A percentile compares a stretch with the other conserved stretches of the same genome.
Evolutionary conservation across 1,140 invertebrate species (phyloP).

Genomic region (Hirudo medicinalis): DNA sequence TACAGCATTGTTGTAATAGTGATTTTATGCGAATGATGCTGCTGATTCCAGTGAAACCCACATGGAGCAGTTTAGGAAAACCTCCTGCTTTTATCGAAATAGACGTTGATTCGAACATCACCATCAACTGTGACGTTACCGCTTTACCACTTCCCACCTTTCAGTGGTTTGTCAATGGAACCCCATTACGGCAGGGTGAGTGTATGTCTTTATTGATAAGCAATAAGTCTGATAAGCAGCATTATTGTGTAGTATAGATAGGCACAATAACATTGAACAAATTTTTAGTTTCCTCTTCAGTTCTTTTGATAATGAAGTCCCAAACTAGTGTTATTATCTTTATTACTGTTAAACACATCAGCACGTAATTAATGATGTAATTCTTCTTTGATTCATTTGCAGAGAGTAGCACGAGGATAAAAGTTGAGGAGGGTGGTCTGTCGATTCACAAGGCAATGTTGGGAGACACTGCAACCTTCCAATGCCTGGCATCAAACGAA

Average conservation of each 20-base stretch:
- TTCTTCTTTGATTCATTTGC: constrained; percentile 50
- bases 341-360: neutral
- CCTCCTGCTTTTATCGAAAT: neutral
- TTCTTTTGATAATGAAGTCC: neutral
- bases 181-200: neutral
- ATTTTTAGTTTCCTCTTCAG: neutral
- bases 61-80: neutral
- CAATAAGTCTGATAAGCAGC: no score
- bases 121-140: neutral
- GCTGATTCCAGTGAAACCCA: neutral
- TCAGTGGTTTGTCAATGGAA: constrained; percentile 1
- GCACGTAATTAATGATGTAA: neutral
- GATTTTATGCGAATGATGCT: no score
- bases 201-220: neutral
- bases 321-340: neutral
- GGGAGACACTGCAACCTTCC: constrained; percentile 86
- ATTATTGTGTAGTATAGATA: neutral
- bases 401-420: no score
- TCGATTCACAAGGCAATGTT: constrained; percentile 53
- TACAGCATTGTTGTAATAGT: no score
- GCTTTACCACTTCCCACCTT: neutral
- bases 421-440: no score
- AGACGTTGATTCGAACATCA: neutral
- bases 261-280: neutral
- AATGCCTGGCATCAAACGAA: constrained; percentile 94